These are phyloP conservation scores for Capreolus pygargus DNA, from an alignment of 2,113 vertebrate species.

Conservation along the genomic window DNA sequence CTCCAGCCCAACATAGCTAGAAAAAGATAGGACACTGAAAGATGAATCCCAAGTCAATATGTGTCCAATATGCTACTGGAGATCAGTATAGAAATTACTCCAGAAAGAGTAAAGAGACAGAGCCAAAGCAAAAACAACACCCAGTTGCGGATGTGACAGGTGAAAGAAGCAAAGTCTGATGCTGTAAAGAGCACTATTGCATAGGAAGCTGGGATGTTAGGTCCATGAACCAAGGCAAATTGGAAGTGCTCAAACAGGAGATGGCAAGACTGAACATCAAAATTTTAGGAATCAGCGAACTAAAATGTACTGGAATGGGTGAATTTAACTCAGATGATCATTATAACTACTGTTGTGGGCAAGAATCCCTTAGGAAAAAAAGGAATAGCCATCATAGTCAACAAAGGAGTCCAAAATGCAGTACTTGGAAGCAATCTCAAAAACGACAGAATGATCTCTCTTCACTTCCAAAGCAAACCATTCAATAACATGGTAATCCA, in stretches of 20 bases:
- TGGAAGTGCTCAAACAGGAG: not conserved
- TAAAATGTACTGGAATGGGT: not conserved
- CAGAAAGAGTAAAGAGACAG: not conserved
- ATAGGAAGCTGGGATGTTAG: not conserved
- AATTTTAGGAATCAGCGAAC: accelerated
- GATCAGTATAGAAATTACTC: not conserved
- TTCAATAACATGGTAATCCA: not conserved
- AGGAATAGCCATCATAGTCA: not conserved
- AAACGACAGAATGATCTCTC: not conserved
- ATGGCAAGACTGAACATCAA: not conserved
- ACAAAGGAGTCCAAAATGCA: not conserved
- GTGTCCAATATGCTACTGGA: not conserved
- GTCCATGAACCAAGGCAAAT: not conserved
- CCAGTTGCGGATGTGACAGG: not conserved
- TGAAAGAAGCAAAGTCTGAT: not conserved
- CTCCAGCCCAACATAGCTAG: not conserved
- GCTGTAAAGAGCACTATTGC: not conserved
- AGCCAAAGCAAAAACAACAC: not conserved
- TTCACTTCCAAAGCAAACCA: not conserved
- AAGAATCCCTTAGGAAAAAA: not conserved
- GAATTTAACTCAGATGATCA: not conserved
- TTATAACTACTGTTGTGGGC: not conserved
- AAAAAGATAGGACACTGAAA: not conserved
- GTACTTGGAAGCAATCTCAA: not conserved
- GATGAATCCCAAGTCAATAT: not conserved